These are phyloP conservation scores for Macrobrachium rosenbergii DNA, from an alignment of 1,140 invertebrate genomes.

Conservation along the genomic window DNA sequence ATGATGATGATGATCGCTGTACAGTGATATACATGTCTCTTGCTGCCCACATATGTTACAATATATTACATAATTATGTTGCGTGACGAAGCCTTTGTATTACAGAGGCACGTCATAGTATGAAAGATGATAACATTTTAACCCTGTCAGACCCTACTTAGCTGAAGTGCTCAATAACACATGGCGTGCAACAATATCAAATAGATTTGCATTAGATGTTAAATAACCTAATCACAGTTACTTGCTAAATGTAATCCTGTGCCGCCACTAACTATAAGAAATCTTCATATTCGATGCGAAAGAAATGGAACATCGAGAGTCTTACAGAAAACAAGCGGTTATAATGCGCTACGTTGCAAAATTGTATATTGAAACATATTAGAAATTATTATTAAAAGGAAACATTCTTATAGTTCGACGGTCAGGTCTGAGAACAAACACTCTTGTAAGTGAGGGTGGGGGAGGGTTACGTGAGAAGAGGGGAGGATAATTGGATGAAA, in stretches of 20 bases:
- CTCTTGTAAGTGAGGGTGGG: background rate
- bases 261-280: too few species aligned
- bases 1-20: slow-evolving; percentile 25
- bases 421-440: background rate
- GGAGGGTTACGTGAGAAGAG: background rate
- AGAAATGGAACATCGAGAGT: too few species aligned
- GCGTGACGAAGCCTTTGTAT: slow-evolving; percentile 14
- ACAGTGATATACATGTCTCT: slow-evolving; percentile 57
- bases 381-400: too few species aligned
- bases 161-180: background rate
- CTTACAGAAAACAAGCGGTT: too few species aligned
- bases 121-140: background rate
- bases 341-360: too few species aligned
- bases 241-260: too few species aligned
- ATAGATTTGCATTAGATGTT: too few species aligned
- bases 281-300: too few species aligned
- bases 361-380: too few species aligned
- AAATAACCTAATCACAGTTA: too few species aligned
- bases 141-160: background rate
- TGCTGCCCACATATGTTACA: slow-evolving; percentile 56
- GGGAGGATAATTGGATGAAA: background rate
- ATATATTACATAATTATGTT: slow-evolving; percentile 35
- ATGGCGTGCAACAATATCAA: background rate
- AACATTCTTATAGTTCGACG: too few species aligned
- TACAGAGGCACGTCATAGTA: background rate